Conservation (phyloP, 2,888 invertebrate genomes). For the Syrista parreyssii region DNA sequence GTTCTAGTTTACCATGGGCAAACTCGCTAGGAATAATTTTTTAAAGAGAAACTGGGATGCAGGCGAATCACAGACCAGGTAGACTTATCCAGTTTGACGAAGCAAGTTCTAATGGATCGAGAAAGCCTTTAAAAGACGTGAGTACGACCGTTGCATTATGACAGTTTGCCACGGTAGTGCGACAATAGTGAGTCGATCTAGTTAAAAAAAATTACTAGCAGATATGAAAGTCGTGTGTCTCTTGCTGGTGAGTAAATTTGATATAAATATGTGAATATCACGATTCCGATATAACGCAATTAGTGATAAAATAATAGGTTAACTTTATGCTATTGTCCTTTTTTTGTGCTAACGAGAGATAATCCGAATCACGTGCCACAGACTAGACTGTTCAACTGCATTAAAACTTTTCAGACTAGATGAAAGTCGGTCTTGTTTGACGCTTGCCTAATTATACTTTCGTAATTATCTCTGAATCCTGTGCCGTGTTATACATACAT, state of each 20-base stretch:
- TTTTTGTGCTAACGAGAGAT: background rate
- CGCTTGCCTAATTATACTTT: background rate
- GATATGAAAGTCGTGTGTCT: conserved; percentile 53
- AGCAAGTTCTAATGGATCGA: conserved; percentile 11
- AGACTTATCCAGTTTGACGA: conserved; percentile 28
- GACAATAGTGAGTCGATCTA: conserved; percentile 38
- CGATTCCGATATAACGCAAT: background rate
- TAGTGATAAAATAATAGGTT: conserved; percentile 3
- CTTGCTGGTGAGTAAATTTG: conserved; percentile 46
- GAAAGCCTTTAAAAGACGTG: conserved; percentile 54
- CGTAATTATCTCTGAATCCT: background rate
- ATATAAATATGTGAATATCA: background rate
- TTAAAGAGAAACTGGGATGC: background rate
- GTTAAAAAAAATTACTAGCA: conserved; percentile 36
- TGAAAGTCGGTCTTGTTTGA: background rate
- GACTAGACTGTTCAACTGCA: background rate
- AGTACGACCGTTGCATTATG: conserved; percentile 29
- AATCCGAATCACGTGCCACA: background rate
- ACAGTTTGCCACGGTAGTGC: conserved; percentile 44
- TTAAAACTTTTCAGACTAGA: background rate
- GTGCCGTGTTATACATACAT: background rate
- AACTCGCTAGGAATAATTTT: background rate
- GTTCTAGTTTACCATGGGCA: background rate
- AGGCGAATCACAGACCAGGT: conserved; percentile 10
- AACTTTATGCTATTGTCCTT: background rate